phyloP scores from a whole-genome alignment of 1,140 invertebrate species.

The Acromyrmex charruanus region DNA sequence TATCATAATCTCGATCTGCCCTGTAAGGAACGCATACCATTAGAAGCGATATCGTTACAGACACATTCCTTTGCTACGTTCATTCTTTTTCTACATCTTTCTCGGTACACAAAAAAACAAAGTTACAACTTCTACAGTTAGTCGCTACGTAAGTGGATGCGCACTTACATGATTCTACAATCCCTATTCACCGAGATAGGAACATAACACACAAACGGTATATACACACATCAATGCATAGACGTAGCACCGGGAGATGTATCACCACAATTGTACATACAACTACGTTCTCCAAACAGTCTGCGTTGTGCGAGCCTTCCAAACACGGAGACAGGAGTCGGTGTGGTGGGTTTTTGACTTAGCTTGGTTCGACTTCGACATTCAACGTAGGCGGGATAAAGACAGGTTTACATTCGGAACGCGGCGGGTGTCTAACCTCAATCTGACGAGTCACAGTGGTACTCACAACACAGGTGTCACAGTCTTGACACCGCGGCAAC shows the following conservation, averaged over 20 bases:
- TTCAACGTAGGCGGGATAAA: conserved; percentile 13
- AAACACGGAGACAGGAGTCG: background rate
- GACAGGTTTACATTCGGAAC: conserved; percentile 12
- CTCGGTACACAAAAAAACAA: background rate
- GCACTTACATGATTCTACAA: conserved; percentile 79
- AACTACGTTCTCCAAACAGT: conserved; percentile 17
- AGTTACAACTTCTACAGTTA: background rate
- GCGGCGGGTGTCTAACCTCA: conserved; percentile 67
- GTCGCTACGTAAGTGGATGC: conserved; percentile 23
- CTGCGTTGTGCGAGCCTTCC: background rate
- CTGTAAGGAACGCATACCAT: conserved; percentile 70
- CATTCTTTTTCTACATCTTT: background rate
- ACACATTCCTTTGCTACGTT: background rate
- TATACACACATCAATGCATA: conserved; percentile 42
- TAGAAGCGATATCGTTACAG: background rate
- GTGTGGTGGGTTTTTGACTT: background rate
- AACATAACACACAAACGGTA: conserved; percentile 76
- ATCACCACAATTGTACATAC: conserved; percentile 38
- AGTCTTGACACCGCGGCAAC: background rate
- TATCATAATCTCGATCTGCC: conserved; percentile 88
- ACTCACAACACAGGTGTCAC: conserved; percentile 18
- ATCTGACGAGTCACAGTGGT: conserved; percentile 22
- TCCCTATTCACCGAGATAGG: conserved; percentile 71
- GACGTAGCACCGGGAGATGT: conserved; percentile 29
- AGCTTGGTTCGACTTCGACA: background rate